Percentiles rank a stretch among this genome's conserved stretches.
Evolutionary conservation across 2,797 vertebrate genomes (phyloP).

Genomic region (Petrocephalus schoutedeni): DNA sequence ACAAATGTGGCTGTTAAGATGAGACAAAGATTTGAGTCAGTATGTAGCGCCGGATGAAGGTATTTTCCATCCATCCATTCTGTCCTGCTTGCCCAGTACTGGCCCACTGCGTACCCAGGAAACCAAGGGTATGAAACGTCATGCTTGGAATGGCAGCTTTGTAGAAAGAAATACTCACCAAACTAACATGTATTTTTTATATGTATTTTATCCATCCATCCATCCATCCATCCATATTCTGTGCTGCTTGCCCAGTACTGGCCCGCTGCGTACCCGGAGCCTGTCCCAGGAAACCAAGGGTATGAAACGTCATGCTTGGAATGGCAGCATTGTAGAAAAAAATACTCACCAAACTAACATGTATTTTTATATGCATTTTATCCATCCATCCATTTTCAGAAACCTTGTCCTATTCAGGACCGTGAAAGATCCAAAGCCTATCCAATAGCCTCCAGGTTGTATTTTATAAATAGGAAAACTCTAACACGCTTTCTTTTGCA

Average conservation of each 20-base stretch:
- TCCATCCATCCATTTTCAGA: too few species aligned
- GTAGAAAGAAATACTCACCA: not conserved
- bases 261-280: not conserved
- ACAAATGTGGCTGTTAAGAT: not conserved
- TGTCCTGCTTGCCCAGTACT: not conserved
- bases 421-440: too few species aligned
- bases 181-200: not conserved
- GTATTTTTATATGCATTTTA: not conserved
- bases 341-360: not conserved
- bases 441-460: not conserved
- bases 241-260: not conserved
- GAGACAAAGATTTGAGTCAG: not conserved
- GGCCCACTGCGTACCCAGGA: not conserved
- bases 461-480: not conserved
- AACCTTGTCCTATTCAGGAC: too few species aligned
- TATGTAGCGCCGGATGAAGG: not conserved
- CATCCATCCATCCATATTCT: not conserved
- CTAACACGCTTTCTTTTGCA: not conserved
- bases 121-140: not conserved
- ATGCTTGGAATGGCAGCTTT: not conserved
- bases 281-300: not conserved
- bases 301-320: not conserved
- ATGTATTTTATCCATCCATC: too few species aligned
- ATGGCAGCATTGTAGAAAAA: not conserved
- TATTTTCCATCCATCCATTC: not conserved